Conservation (phyloP, 2,113 vertebrate genomes). For the Sapayoa aenigma region DNA sequence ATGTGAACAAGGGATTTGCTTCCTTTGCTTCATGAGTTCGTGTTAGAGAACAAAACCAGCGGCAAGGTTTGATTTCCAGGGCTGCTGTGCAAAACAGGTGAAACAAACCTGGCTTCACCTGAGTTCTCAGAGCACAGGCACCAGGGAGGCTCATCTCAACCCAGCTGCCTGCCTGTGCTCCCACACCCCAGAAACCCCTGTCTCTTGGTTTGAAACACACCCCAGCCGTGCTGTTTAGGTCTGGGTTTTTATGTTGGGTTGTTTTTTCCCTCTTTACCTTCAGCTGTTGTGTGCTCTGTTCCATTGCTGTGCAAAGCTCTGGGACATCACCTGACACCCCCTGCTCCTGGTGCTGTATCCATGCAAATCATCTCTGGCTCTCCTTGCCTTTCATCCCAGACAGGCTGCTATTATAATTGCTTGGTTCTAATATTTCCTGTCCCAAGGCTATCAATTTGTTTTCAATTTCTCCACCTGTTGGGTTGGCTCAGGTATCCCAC, state of each 20-base stretch:
- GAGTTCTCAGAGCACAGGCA: not conserved
- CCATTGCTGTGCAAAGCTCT: not conserved
- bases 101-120: accelerated
- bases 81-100: not conserved
- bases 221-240: not conserved
- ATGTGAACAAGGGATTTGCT: not conserved
- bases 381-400: constrained; percentile 10
- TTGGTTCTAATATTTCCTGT: constrained; percentile 52
- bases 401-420: constrained; percentile 47
- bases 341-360: not conserved
- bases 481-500: constrained; percentile 25
- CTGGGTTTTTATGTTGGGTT: not conserved
- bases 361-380: constrained; percentile 44
- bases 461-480: constrained; percentile 42
- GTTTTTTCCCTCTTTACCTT: not conserved
- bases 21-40: not conserved
- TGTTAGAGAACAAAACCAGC: not conserved
- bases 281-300: not conserved
- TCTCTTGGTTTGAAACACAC: not conserved
- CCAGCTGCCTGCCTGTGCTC: not conserved
- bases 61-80: not conserved
- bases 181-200: not conserved
- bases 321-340: not conserved
- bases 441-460: constrained; percentile 65
- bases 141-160: not conserved